Evolutionary conservation across 2,888 invertebrate species (phyloP), one percentile per base, ranked within the genome.

Genomic region (Pollenia labialis): DNA sequence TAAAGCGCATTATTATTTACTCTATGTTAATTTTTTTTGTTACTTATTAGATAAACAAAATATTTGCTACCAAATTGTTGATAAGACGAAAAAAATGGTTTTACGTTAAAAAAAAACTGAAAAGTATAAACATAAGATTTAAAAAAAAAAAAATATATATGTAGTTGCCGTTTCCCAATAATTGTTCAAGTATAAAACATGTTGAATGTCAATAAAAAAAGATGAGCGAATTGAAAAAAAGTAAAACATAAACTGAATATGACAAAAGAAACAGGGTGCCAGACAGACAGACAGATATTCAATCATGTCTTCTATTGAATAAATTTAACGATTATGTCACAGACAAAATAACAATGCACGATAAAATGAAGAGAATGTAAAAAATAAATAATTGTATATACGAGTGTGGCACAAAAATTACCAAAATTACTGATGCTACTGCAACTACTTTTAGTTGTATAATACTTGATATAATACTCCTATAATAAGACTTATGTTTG

Each of bases 301-400:
- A 82, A 76, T 69, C n/a, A 69, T 69, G 14, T 76, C 11, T 23
- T 50, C 46, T 72, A 40, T 68, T 52, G 52, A 72, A 75, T 68
- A 85, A 56, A 74, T 79, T 80, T 69, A 71, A 75, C 60, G 83
- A 86, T 80, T 83, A 76, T 83, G 86, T 75, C 80, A 86, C 40
- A 72, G 50, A 69, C 80, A 80, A 83, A 62, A 75, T 44, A 77
- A 68, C 14, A 68, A 56, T 44, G 23, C 23, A 23, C 8, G 42
- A 8, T 32, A 44, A 64, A 66, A 18, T 46, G 2, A 50, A 68
- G 40, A 44, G 58, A 64, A 71, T 74, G 46, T 18, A 1, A 54
- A 54, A 54, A 16, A 11, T 52, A n/a, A n/a, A 42, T 23, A 32
- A n/a, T n/a, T 42, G n/a, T 58, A 4, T 9, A 4, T 56, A 56